Evolutionary conservation across 2,888 invertebrate genomes (phyloP).

Genomic region (Cordilura impudica): DNA sequence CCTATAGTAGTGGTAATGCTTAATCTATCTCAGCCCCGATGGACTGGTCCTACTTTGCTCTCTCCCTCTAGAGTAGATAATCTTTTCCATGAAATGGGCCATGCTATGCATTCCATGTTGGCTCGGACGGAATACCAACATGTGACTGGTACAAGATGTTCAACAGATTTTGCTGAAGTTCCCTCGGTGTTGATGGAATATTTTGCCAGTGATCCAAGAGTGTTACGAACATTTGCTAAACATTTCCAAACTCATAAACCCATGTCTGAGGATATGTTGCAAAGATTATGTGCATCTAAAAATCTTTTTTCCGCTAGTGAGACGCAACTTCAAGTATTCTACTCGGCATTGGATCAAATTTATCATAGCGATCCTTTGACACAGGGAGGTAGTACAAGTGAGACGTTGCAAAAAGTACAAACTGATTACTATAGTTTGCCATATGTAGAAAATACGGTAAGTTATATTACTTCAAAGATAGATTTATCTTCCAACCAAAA

Average conservation of each 20-base stretch:
- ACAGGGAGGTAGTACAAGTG: conserved; percentile 80
- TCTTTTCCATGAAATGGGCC: conserved; percentile 99
- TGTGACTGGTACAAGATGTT: conserved; percentile 97
- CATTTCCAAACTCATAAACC: conserved; percentile 93
- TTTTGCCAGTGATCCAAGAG: conserved; percentile 92
- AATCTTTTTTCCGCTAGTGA: conserved; percentile 93
- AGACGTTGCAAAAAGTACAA: conserved; percentile 87
- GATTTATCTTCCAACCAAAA: too few relatives aligned
- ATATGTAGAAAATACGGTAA: conserved; percentile 90
- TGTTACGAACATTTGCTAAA: conserved; percentile 90
- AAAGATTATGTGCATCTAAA: conserved; percentile 90
- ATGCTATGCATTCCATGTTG: conserved; percentile 99
- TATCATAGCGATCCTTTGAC: conserved; percentile 83
- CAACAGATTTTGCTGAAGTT: conserved; percentile 99
- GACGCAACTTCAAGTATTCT: conserved; percentile 92
- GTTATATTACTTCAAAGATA: too few relatives aligned
- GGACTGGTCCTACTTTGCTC: conserved; percentile 88
- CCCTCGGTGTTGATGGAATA: conserved; percentile 99
- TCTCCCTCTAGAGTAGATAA: conserved; percentile 94
- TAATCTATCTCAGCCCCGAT: conserved; percentile 87
- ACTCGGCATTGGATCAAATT: conserved; percentile 93
- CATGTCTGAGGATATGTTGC: conserved; percentile 88
- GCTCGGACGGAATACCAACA: conserved; percentile 97
- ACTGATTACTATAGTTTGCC: conserved; percentile 90
- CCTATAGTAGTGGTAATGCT: conserved; percentile 96